These are phyloP conservation scores for Oriolus oriolus DNA, from an alignment of 2,113 vertebrate species.

Conservation along the genomic window DNA sequence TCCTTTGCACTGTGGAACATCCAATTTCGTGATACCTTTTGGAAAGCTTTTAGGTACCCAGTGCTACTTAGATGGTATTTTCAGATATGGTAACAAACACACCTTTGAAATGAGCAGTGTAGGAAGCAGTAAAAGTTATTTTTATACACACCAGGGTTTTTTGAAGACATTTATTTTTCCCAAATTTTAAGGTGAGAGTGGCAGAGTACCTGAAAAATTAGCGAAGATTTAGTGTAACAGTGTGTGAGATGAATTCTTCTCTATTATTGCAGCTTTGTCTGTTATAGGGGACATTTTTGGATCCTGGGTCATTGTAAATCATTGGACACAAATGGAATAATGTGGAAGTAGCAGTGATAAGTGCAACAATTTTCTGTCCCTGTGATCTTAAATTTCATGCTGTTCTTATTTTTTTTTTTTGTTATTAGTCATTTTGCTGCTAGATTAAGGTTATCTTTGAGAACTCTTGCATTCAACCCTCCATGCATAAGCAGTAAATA, in stretches of 20 bases:
- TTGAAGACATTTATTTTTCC: not conserved
- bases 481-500: not conserved
- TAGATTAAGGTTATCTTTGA: not conserved
- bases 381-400: not conserved
- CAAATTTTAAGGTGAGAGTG: not conserved
- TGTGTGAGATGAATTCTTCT: not conserved
- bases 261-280: not conserved
- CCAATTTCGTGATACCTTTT: not conserved
- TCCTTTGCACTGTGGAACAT: not conserved
- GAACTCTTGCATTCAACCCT: not conserved
- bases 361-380: not conserved
- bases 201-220: not conserved
- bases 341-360: not conserved
- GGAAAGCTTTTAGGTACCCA: not conserved
- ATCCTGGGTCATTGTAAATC: not conserved
- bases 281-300: not conserved
- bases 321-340: not conserved
- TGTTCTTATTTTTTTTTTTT: not conserved
- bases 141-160: not conserved
- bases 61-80: not conserved
- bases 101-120: not conserved
- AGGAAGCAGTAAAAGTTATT: not conserved
- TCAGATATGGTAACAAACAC: not conserved
- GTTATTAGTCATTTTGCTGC: not conserved
- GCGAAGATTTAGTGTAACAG: not conserved